Evolutionary conservation across 2,797 vertebrate species (phyloP), one percentile per base, ranked within the genome.

Genomic region (Sitta carolinensis): DNA sequence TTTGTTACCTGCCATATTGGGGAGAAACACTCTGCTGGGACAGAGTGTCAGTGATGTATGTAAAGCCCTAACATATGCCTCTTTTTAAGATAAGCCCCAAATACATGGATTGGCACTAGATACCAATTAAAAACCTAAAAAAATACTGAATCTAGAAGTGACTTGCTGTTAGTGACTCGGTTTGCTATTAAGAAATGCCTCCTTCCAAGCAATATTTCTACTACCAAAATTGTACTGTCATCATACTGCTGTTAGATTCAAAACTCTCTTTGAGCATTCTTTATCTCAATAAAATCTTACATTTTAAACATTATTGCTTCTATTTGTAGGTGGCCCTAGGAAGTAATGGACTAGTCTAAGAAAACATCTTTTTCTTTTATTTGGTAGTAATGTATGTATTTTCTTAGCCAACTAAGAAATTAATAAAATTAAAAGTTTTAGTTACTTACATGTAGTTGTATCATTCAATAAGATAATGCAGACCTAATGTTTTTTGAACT

Each of bases 41-140:
- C 52, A 89, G 64, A 30, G 54, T 79, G 50, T 74, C 74, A 79
- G 42, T 23, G 81, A 51, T 83, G 34, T 36, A 64, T 34, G 13
- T 42, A 73, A 79, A 95, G n/a, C 16, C 77, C 34, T 93, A 59
- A 87, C 86, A 89, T 82, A 86, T 80, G 27, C 38, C 40, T 90
- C 6, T 47, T 88, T 93, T 90, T 89, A 93, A 69, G 32, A 74
- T 67, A 70, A 87, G 12, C 3, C 32, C 67, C 57, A 79, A 85
- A 75, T 84, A 77, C 2, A 2, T 48, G 61, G 38, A 45, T 55
- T 91, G 59, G 50, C 34, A 73, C 8, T 7, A 70, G 82, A 51
- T 40, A 43, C 18, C 27, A 73, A 72, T 84, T 70, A 72, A 88
- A 91, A 78, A 42, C 17, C 19, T 66, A 23, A 79, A 79, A 75